phyloP scores from a whole-genome alignment of 2,888 invertebrate genomes.

The Drosophila merina region DNA sequence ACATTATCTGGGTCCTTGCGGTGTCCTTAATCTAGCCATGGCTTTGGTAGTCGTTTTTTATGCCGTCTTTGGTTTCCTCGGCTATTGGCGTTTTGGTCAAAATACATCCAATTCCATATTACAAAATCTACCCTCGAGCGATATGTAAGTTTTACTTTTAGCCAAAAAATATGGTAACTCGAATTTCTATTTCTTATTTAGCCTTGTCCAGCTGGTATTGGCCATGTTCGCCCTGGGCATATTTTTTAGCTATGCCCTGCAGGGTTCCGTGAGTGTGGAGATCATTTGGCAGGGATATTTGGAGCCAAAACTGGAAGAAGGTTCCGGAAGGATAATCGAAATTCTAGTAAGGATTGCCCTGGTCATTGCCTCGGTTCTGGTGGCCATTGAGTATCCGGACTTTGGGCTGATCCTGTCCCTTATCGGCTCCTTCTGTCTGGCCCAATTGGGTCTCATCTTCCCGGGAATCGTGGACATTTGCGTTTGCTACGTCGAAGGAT shows the following conservation, averaged over 20 bases:
- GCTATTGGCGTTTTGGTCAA: constrained; percentile 93
- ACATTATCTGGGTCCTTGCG: constrained; percentile 93
- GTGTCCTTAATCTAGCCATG: constrained; percentile 95
- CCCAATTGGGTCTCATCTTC: constrained; percentile 94
- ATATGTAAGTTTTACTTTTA: constrained; percentile 86
- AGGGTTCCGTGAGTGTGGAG: constrained; percentile 97
- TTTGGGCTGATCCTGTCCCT: constrained; percentile 94
- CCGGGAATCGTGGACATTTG: constrained; percentile 94
- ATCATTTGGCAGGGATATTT: constrained; percentile 90
- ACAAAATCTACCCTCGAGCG: constrained; percentile 90
- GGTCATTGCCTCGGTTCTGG: constrained; percentile 85
- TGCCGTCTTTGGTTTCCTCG: constrained; percentile 94
- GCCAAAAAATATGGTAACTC: too few relatives aligned
- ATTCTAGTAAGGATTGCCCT: constrained; percentile 89
- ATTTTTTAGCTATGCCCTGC: constrained; percentile 95
- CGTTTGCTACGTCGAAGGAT: constrained; percentile 86
- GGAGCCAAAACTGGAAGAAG: constrained; percentile 38
- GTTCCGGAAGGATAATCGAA: constrained; percentile 84
- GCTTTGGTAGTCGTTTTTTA: constrained; percentile 91
- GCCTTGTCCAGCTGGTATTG: constrained; percentile 90
- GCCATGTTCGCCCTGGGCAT: constrained; percentile 92
- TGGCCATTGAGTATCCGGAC: constrained; percentile 92
- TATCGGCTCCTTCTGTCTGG: constrained; percentile 95
- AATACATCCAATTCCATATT: constrained; percentile 91
- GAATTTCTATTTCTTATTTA: constrained; percentile 78